Evolutionary conservation across 1,140 invertebrate species (phyloP), one percentile per base, ranked within the genome.

Genomic region (Drosophila mojavensis): DNA sequence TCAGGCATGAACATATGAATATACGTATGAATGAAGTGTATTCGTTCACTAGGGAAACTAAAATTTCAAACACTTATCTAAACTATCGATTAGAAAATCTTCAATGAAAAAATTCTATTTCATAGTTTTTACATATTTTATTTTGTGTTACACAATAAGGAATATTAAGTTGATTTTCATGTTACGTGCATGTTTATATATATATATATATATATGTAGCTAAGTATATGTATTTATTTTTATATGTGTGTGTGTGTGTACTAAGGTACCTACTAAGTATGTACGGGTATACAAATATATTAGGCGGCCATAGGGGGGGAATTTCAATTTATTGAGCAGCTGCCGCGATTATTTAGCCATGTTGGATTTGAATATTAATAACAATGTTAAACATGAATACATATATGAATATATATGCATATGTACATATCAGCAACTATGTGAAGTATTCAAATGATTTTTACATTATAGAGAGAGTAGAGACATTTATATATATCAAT

Each of bases 91-190:
- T 0, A 17, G 17, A 17, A 17, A 17, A 17, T 17, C 17, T 17
- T 17, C 17, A 17, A 17, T 17, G 17, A 0, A 17, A 17, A 17
- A 17, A 17, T 17, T 17, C 17, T 17, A 17, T 17, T 17, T 17
- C 17, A 17, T 17, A 17, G 17, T 17, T 65, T 56, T 48, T 50
- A 26, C 5, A 26, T 50, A 47, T 63, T 75, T 78, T 56, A 77
- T 74, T 71, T 81, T 85, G 81, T 84, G 81, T 84, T 85, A 75
- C 81, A 84, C 81, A 84, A 85, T 85, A 84, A 84, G 81, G 81
- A 84, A 84, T 84, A 85, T 85, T 75, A 74, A 80, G 81, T 85
- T 84, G 77, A 65, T 69, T 78, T 79, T 84, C 80, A 74, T 73
- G 79, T 81, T 61, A 62, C 64, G 66, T 78, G 77, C 75, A 78